Evolutionary conservation across 2,888 invertebrate species (phyloP).

Genomic region (Hydrotaea cyrtoneurina): DNA sequence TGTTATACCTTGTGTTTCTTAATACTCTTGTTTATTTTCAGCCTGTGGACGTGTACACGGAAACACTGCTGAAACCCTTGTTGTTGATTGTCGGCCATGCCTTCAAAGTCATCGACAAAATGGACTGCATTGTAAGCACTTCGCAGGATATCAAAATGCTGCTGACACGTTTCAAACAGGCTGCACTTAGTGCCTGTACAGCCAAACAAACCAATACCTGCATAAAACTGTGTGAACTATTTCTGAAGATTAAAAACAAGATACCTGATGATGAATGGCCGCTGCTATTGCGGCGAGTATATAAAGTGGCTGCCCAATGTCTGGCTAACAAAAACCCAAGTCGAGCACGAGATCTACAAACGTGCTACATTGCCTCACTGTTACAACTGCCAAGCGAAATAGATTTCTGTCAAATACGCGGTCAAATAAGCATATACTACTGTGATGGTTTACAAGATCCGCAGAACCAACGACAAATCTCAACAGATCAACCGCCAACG

Average conservation of each 20-base stretch:
- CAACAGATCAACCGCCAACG: neutral
- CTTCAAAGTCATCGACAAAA: slow-evolving; percentile 72
- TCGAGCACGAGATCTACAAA: slow-evolving; percentile 69
- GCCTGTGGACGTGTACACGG: slow-evolving; percentile 43
- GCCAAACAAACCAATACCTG: slow-evolving; percentile 68
- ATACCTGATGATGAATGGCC: slow-evolving; percentile 68
- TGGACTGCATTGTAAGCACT: slow-evolving; percentile 71
- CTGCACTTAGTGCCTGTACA: slow-evolving; percentile 59
- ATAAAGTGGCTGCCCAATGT: slow-evolving; percentile 68
- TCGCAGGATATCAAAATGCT: slow-evolving; percentile 66
- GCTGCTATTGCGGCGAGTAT: slow-evolving; percentile 71
- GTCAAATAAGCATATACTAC: slow-evolving; percentile 72
- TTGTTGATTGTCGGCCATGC: slow-evolving; percentile 70
- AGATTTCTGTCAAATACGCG: slow-evolving; percentile 61
- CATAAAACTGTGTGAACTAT: slow-evolving; percentile 67
- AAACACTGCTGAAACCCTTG: slow-evolving; percentile 58
- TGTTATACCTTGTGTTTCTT: too few species aligned
- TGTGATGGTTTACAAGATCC: slow-evolving; percentile 37
- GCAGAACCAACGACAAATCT: neutral
- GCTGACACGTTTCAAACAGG: slow-evolving; percentile 59
- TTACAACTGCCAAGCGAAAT: slow-evolving; percentile 45
- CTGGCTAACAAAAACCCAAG: slow-evolving; percentile 50
- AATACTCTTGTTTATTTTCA: neutral
- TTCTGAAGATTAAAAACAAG: slow-evolving; percentile 70
- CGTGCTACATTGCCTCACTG: slow-evolving; percentile 70